These are phyloP conservation scores for Caenorhabditis doughertyi DNA, from an alignment of 2,888 invertebrate species.

Conservation along the genomic window DNA sequence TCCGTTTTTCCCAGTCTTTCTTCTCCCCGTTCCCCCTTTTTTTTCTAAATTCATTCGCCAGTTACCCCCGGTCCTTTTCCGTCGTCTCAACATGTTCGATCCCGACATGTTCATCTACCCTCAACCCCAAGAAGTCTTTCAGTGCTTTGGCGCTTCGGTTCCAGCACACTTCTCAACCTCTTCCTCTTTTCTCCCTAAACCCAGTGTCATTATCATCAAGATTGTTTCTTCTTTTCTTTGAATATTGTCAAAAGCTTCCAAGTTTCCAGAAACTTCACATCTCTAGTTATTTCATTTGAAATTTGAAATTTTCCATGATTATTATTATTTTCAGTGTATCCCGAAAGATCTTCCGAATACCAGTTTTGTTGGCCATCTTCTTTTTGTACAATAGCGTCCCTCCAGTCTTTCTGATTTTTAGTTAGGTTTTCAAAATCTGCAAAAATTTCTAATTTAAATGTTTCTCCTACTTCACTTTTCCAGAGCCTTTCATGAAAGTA, in stretches of 20 bases:
- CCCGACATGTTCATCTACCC: constrained; percentile 31
- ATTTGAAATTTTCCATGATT: not conserved
- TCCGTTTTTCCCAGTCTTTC: not conserved
- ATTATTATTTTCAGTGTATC: not conserved
- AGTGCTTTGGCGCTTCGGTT: constrained; percentile 24
- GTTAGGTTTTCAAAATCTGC: constrained; percentile 11
- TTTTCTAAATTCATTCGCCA: constrained; percentile 15
- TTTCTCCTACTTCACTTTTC: not conserved
- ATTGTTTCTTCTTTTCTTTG: not conserved
- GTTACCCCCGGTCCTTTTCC: constrained; percentile 31
- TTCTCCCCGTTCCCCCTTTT: not conserved
- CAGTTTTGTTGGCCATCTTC: constrained; percentile 7
- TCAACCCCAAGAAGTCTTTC: constrained; percentile 53
- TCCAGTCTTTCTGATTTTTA: constrained; percentile 44
- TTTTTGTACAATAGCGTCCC: constrained; percentile 46
- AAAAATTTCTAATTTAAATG: not conserved
- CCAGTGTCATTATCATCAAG: constrained; percentile 27
- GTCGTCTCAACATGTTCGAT: constrained; percentile 40
- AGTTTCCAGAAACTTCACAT: not conserved
- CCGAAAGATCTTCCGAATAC: not conserved
- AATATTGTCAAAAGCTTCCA: not conserved
- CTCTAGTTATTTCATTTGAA: not conserved
- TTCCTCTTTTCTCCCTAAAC: not conserved
- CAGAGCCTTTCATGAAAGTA: not conserved
- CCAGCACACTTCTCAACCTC: constrained; percentile 17